A percentile compares a stretch with the other conserved stretches of the same genome.
Evolutionary conservation across 2,888 invertebrate genomes (phyloP).

Genomic region (Sarcophaga caerulescens): DNA sequence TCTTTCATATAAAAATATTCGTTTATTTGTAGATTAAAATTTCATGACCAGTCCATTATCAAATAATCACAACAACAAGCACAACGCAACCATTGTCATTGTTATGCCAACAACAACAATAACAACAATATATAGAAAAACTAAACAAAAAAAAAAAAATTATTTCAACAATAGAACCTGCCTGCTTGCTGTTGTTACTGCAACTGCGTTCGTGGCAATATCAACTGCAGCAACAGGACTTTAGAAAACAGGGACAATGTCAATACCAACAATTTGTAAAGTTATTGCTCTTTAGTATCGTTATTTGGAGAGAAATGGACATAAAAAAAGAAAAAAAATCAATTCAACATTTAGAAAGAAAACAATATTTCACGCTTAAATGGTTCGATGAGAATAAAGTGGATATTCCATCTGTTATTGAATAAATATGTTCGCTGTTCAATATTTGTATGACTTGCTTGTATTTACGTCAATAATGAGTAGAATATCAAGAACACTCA

Average conservation of each 20-base stretch:
- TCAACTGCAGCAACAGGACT: constrained; percentile 13
- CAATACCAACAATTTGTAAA: constrained; percentile 39
- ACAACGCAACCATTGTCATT: not conserved
- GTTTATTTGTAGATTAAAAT: constrained; percentile 44
- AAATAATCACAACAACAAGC: constrained; percentile 24
- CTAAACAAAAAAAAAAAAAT: constrained; percentile 20
- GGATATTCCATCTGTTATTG: too few relatives aligned
- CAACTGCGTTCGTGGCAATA: constrained; percentile 3
- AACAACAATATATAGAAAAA: not conserved
- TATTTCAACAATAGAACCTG: constrained; percentile 33
- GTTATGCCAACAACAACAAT: not conserved
- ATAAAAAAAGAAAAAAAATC: not conserved
- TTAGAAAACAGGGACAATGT: constrained; percentile 27
- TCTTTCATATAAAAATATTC: constrained; percentile 52
- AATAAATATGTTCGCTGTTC: too few relatives aligned
- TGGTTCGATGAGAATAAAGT: not conserved
- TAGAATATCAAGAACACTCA: too few relatives aligned
- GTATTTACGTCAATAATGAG: too few relatives aligned
- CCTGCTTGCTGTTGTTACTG: constrained; percentile 6
- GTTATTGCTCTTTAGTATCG: not conserved
- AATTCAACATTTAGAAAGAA: too few relatives aligned
- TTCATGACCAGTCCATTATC: constrained; percentile 59
- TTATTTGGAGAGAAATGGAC: not conserved
- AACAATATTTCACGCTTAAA: constrained; percentile 35
- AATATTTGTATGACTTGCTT: too few relatives aligned